A percentile compares a stretch with the other conserved stretches of the same genome.
Conservation (phyloP, 2,797 vertebrate genomes). For the Pseudomugil tenellus region DNA sequence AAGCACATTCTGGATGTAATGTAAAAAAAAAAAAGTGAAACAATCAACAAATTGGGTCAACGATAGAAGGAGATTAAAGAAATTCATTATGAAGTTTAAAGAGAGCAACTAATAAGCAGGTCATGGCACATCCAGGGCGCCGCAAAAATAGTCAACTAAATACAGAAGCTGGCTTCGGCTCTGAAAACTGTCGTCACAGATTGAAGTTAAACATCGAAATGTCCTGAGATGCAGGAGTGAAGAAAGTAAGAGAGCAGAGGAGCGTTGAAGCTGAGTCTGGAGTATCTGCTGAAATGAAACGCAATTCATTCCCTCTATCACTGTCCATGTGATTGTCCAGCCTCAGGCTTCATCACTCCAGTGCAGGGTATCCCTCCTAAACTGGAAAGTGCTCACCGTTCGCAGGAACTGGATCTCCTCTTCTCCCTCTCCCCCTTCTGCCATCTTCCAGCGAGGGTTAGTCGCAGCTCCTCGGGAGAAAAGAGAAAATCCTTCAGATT, state of each 20-base stretch:
- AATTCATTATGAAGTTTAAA: slow-evolving; percentile 62
- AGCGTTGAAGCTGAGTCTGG: not conserved
- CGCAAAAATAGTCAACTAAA: slow-evolving; percentile 75
- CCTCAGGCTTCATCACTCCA: slow-evolving; percentile 7
- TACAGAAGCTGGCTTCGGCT: slow-evolving; percentile 55
- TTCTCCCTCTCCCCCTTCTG: slow-evolving; percentile 91
- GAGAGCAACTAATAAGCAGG: slow-evolving; percentile 65
- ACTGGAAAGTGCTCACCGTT: slow-evolving; percentile 84
- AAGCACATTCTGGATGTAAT: slow-evolving; percentile 59
- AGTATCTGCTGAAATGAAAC: not conserved
- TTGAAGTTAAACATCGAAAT: slow-evolving; percentile 36
- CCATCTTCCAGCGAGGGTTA: slow-evolving; percentile 86
- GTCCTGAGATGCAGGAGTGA: slow-evolving; percentile 12
- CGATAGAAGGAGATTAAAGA: slow-evolving; percentile 36
- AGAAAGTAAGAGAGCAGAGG: slow-evolving; percentile 3
- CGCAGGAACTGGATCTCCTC: slow-evolving; percentile 94
- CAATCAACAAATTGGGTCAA: no score
- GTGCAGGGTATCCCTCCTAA: slow-evolving; percentile 31
- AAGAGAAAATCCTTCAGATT: slow-evolving; percentile 76
- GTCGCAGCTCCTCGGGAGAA: slow-evolving; percentile 83
- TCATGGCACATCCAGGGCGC: slow-evolving; percentile 66
- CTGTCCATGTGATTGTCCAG: not conserved
- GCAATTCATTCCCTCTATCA: not conserved
- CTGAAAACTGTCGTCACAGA: slow-evolving; percentile 45
- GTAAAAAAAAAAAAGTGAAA: slow-evolving; percentile 1